Base-by-base conservation (phyloP, 1,140 invertebrate species). In the Archivesica marissinica region DNA sequence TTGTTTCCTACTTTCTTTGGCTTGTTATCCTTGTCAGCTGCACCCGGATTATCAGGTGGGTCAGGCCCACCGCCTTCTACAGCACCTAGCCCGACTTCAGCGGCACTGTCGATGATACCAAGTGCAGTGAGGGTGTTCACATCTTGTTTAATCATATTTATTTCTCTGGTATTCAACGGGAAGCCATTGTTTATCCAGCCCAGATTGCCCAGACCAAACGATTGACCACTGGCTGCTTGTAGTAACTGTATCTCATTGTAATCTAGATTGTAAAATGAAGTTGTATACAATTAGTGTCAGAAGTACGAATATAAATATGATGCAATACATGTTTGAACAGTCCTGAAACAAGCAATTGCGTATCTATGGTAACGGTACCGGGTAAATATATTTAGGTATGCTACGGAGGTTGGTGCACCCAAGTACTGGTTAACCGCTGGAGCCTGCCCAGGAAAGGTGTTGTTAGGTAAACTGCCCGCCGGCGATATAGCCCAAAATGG, bases 171-270 rank as follows among this genome's bases (percentile, higher is more conserved):
- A 35, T 64, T 64, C 59, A 64, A 35, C 9, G 59, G 59, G n/a
- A 64, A 64, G 20, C 59, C 59, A 64, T 64, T 64, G 30, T 64
- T 64, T 64, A 33, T 30, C 30, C 33, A 35, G 38, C 59, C 59
- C 9, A 64, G 23, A 35, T 64, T 64, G 20, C 59, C 59, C 28
- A 64, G n/a, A 4, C 59, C 59, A 25, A 64, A 25, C 15, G 1
- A 30, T 33, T 64, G 28, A 17, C 59, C 59, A 17, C 13, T 20
- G 1, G 59, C 28, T 17, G 59, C 23, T 35, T 64, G 59, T 3
- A 64, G n/a, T 35, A 33, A 28, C 30, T 64, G 59, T 64, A 64
- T 0, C 20, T 64, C 59, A 64, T 64, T 64, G 59, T 35, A 64
- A 64, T 64, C 59, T 64, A 20, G 38, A 59, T n/a, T n/a, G n/a